Conservation (phyloP, 2,113 vertebrate species). For the Varanus komodoensis region DNA sequence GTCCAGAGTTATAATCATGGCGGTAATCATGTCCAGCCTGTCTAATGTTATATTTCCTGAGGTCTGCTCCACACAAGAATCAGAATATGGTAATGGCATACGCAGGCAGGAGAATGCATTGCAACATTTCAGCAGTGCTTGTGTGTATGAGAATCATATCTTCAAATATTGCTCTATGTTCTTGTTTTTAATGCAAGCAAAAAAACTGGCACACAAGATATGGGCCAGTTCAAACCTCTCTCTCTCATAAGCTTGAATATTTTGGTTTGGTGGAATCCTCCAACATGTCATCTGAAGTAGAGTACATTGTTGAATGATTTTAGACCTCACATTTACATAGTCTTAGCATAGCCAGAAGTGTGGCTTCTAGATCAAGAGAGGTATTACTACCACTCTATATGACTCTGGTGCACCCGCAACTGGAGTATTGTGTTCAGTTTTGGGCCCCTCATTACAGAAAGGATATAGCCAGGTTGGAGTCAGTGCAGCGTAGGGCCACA, state of each 20-base stretch:
- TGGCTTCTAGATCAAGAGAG: too few species aligned
- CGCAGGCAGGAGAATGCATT: not conserved
- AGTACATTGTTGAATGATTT: not conserved
- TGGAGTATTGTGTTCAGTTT: too few species aligned
- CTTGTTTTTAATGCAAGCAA: not conserved
- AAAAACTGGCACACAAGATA: not conserved
- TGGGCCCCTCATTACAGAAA: too few species aligned
- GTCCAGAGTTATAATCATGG: constrained; percentile 18
- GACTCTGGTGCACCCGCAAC: too few species aligned
- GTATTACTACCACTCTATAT: too few species aligned
- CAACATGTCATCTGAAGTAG: not conserved
- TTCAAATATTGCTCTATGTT: not conserved
- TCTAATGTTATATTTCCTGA: not conserved
- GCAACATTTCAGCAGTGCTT: not conserved
- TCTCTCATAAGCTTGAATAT: not conserved
- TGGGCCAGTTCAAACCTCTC: not conserved
- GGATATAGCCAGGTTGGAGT: too few species aligned
- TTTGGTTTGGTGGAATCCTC: not conserved
- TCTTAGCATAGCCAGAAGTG: too few species aligned
- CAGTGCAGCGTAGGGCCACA: too few species aligned
- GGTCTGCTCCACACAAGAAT: not conserved
- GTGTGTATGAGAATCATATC: not conserved
- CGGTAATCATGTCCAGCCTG: not conserved
- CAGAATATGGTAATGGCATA: not conserved
- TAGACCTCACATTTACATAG: not conserved